Evolutionary conservation across 1,140 invertebrate genomes (phyloP).

Genomic region (Probaryconus sp.): DNA sequence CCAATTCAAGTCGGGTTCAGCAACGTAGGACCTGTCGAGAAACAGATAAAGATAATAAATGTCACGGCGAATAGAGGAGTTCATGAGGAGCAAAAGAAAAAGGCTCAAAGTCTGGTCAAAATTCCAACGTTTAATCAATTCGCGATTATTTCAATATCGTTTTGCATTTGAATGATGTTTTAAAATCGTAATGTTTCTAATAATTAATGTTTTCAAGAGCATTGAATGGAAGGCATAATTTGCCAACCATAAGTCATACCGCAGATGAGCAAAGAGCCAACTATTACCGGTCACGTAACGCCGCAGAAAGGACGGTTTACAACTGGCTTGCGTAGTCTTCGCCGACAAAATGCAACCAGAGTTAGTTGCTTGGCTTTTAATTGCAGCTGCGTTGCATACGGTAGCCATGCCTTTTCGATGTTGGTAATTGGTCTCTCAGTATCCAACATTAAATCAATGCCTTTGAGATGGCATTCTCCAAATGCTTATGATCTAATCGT

Average conservation of each 20-base stretch:
- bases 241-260: no score
- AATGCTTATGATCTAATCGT: slow-evolving; percentile 60
- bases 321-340: slow-evolving; percentile 29
- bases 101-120: slow-evolving; percentile 39
- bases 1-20: slow-evolving; percentile 48
- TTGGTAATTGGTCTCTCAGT: slow-evolving; percentile 61
- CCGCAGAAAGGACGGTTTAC: no score
- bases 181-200: no score
- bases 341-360: slow-evolving; percentile 32
- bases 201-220: no score
- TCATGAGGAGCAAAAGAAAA: slow-evolving; percentile 31
- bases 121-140: slow-evolving; percentile 21
- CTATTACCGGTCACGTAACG: slow-evolving; percentile 27
- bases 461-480: slow-evolving; percentile 52
- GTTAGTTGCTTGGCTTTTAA: slow-evolving; percentile 48
- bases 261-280: no score
- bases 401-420: slow-evolving; percentile 56
- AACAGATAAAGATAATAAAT: slow-evolving; percentile 54
- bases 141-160: no score
- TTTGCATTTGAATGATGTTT: no score
- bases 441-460: slow-evolving; percentile 62
- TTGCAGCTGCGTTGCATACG: slow-evolving; percentile 47
- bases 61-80: slow-evolving; percentile 7
- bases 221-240: no score
- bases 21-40: slow-evolving; percentile 47